Percentiles rank a stretch among this genome's conserved stretches.
Evolutionary conservation across 2,797 vertebrate genomes (phyloP).

Genomic region (Silurus lanzhouensis): DNA sequence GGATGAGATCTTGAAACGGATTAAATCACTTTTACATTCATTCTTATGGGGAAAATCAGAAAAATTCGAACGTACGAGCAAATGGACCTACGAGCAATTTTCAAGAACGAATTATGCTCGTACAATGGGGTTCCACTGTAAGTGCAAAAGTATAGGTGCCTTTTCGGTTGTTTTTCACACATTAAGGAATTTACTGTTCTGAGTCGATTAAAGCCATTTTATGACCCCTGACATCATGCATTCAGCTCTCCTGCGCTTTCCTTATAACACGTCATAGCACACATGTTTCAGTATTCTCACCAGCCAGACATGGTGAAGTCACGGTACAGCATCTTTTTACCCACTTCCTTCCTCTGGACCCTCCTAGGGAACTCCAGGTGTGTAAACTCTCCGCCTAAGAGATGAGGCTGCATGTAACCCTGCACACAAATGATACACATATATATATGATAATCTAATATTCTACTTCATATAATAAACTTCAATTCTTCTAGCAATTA

Average conservation of each 20-base stretch:
- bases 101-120: too few species aligned
- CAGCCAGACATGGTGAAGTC: slow-evolving; percentile 97
- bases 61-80: too few species aligned
- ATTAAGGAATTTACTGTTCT: too few species aligned
- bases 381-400: slow-evolving; percentile 96
- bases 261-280: neutral
- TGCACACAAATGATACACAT: slow-evolving; percentile 57
- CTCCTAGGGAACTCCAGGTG: slow-evolving; percentile 96
- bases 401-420: slow-evolving; percentile 95
- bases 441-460: neutral
- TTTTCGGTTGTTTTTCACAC: neutral
- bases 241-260: neutral
- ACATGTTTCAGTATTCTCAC: slow-evolving; percentile 70
- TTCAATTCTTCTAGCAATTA: neutral
- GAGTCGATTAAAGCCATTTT: neutral
- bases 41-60: too few species aligned
- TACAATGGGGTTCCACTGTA: too few species aligned
- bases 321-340: slow-evolving; percentile 95
- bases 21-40: too few species aligned
- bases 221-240: neutral
- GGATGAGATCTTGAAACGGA: too few species aligned
- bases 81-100: too few species aligned
- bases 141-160: neutral
- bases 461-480: neutral
- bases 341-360: slow-evolving; percentile 94